Conservation (phyloP, 2,888 invertebrate genomes). For the Tricholauxania praeusta region DNA sequence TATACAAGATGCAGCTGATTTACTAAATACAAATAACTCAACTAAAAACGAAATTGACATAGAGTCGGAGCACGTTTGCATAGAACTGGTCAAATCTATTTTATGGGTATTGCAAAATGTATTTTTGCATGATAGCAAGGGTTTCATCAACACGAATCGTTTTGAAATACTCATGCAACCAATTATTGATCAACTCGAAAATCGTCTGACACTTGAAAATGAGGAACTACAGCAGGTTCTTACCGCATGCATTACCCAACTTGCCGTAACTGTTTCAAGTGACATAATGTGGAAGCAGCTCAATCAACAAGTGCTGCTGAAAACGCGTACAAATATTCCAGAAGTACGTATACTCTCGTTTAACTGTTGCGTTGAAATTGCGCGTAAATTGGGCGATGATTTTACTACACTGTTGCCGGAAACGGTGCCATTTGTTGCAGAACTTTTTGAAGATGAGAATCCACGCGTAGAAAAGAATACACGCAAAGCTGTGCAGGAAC, state of each 20-base stretch:
- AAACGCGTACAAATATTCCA: constrained; percentile 82
- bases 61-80: constrained; percentile 66
- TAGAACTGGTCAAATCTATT: constrained; percentile 73
- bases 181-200: constrained; percentile 89
- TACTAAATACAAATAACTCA: constrained; percentile 78
- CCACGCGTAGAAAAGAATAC: constrained; percentile 84
- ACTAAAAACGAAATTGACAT: constrained; percentile 68
- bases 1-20: constrained; percentile 81
- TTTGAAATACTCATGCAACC: constrained; percentile 89
- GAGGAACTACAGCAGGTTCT: constrained; percentile 74
- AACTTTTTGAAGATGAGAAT: constrained; percentile 91
- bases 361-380: constrained; percentile 81
- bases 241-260: constrained; percentile 84
- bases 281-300: constrained; percentile 91
- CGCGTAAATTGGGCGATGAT: constrained; percentile 86
- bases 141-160: constrained; percentile 85
- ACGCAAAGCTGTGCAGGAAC: constrained; percentile 82
- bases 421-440: constrained; percentile 93
- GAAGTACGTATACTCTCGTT: constrained; percentile 81
- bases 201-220: constrained; percentile 71
- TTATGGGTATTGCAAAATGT: constrained; percentile 81
- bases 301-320: constrained; percentile 90
- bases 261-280: constrained; percentile 85
- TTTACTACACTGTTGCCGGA: constrained; percentile 91
- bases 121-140: constrained; percentile 85